Base-by-base conservation (phyloP, 2,888 invertebrate species). In the Hanleya hanleyi region DNA sequence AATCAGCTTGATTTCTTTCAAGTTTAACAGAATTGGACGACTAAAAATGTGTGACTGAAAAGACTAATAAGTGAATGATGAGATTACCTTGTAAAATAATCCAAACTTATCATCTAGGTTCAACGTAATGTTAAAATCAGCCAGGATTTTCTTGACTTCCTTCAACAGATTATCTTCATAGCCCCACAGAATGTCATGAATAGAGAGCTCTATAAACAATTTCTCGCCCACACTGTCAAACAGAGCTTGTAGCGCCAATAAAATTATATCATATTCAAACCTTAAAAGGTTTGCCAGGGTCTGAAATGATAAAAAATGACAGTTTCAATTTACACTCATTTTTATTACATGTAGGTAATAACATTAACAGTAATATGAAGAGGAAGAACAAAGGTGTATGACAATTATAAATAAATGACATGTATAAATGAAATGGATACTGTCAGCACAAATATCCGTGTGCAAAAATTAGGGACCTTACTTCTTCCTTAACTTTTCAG, bases 41-140 rank as follows among this genome's bases (percentile, higher is more conserved):
- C n/a, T n/a, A n/a, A n/a, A n/a, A n/a, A n/a, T n/a, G n/a, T n/a
- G n/a, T n/a, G n/a, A n/a, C n/a, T n/a, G n/a, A n/a, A n/a, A n/a
- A n/a, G n/a, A n/a, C n/a, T n/a, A n/a, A n/a, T n/a, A n/a, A n/a
- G n/a, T n/a, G n/a, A n/a, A n/a, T n/a, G n/a, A n/a, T n/a, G n/a
- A n/a, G n/a, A n/a, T 93, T 89, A 95, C 95, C 69, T 91, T 92
- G 82, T 96, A 96, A 91, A 97, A 97, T 94, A 96, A 95, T 15
- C 95, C 97, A 87, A 97, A 96, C 84, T 93, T 93, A 84, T 96
- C 96, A 76, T 77, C 76, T 12, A 85, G 38, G 18, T 69, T 64
- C 6, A 81, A 33, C 7, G 69, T 73, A 18, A 78, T 26, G 49
- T 77, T 70, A 15, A 80, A 68, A 5, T 33, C 57, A 26, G 71